Base-by-base conservation (phyloP, 2,113 vertebrate genomes). In the Paradisaea rubra region DNA sequence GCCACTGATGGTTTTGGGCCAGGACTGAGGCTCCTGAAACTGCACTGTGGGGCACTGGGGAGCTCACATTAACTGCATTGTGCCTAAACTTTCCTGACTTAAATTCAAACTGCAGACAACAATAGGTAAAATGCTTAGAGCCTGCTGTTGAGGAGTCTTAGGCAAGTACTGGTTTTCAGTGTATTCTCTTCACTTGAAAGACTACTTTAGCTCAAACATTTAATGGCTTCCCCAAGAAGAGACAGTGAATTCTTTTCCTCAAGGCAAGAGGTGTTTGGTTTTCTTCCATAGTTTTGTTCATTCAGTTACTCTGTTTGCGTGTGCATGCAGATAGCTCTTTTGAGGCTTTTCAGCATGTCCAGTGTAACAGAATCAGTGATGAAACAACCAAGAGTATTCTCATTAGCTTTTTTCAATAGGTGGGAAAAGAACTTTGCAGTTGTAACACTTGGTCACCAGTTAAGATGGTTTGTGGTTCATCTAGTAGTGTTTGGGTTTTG, bases 41-140 rank as follows among this genome's bases (percentile, higher is more conserved):
- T 45, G 24, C 0, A 0, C 28, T 31, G 37, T 13, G 39, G 21
- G 63, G 20, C 28, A 5, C 35, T 5, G 33, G 31, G 68, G 45
- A 60, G 59, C 15, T 84, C 73, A 21, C 0, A 0, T 47, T 42
- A 70, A 35, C 22, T 65, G 21, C 0, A 0, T 8, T 66, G 21
- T 54, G 27, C 33, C 42, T 45, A 2, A 56, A 8, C 19, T 63
- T 63, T 63, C 44, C 24, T 53, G 37, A 5, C 53, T n/a, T 31
- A 72, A 81, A 59, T 6, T 20, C 45, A 79, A 89, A 80, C 35
- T 65, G 35, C 25, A 52, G 20, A 8, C 39, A 37, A 5, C 19
- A 63, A 49, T 45, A 44, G 13, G 19, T 81, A 39, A 85, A 93
- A 66, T 0, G 0, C 59, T 64, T 61, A 49, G 65, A 91, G 41